Evolutionary conservation across 2,797 vertebrate species (phyloP), one percentile per base, ranked within the genome.

Genomic region (Pseudochromis fuscus): DNA sequence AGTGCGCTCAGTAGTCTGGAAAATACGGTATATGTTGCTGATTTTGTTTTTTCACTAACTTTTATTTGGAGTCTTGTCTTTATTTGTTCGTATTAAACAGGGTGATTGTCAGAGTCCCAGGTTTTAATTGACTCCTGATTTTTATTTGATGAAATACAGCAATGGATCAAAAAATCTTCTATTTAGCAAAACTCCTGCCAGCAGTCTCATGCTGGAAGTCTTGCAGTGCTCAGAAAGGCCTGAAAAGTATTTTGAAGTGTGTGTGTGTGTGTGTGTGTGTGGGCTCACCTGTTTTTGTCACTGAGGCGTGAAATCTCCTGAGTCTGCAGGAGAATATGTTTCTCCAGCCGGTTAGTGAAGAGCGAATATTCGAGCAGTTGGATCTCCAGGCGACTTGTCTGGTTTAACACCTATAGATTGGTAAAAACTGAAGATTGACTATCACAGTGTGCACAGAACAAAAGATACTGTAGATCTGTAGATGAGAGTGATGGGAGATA

Each of bases 321-420:
- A 28, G 89, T 94, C 87, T 96, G 95, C 64, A 93, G 79, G 44
- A 96, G 85, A 78, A 96, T 91, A 56, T 94, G 93, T 75, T 95
- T 96, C 92, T 96, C 95, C 68, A 96, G 92, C 28, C 90, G 92
- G 86, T 88, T 93, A 23, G 94, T 95, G 72, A 92, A 95, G 52
- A 95, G 90, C 0, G 94, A 95, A 75, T 95, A 94, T 74, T 95
- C 95, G 8, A 95, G 79, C 73, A 95, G 84, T 87, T 96, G 95
- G 68, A 96, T 94, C 90, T 96, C 94, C 70, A 96, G 83, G 63
- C 94, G 93, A 50, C 94, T 95, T 15, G 95, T 96, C 78, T 96
- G 95, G 79, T 95, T 96, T 75, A 95, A 79, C 62, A 96, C 93
- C 95, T 96, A 73, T 9, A 71, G 55, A 81, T 69, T 33, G 33